Evolutionary conservation across 2,113 vertebrate species (phyloP), one percentile per base, ranked within the genome.

Genomic region (Leucoraja erinaceus): DNA sequence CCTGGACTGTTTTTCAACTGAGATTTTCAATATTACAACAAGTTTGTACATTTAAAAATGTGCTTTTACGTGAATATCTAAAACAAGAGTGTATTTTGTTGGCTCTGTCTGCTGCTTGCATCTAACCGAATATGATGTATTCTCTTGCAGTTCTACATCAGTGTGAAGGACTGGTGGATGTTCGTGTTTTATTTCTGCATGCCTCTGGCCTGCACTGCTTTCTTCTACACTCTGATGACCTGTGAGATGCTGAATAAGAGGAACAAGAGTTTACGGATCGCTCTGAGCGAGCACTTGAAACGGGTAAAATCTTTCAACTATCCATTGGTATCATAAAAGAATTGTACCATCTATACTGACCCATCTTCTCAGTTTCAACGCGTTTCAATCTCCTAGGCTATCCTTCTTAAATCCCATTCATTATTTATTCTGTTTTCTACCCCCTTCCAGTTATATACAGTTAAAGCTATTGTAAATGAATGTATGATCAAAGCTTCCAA

Each of bases 181-280:
- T 99, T 99, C 59, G 98, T 97, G 56, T 98, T 99, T 95, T 99
- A 99, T 94, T 99, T 99, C 94, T 99, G 98, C 86, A 96, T 98
- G 92, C 99, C 99, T 0, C 95, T 99, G 94, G 95, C 95, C 14
- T 99, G 98, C 94, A 99, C 98, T 0, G 98, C 97, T 0, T 93
- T 98, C 93, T 99, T 99, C 94, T 99, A 99, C 94, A 98, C 98
- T 0, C 95, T 99, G 94, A 99, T 99, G 99, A 99, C 98, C 25
- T 97, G 96, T 93, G 98, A 99, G 96, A 99, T 99, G 99, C 95
- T 99, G 90, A 98, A 97, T 95, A 97, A 97, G 95, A 97, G 98
- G 94, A 99, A 99, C 0, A 98, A 98, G 94, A 98, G 97, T 95
- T 95, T 99, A 93, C 96, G 98, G 93, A 99, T 99, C 0, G 98